Evolutionary conservation across 2,888 invertebrate genomes (phyloP), one percentile per base, ranked within the genome.

Genomic region (Tachystola acroxantha): DNA sequence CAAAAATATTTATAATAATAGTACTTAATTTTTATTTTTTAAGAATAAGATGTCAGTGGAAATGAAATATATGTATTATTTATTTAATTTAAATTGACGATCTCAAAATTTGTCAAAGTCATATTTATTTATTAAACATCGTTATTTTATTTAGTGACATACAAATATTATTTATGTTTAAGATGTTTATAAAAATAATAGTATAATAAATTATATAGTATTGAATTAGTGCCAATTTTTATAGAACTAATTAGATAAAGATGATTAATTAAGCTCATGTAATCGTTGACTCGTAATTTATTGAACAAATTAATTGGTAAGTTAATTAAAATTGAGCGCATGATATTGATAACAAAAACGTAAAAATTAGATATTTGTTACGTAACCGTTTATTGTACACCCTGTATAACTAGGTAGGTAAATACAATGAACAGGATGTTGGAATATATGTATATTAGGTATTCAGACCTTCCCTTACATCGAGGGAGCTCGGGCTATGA

Each of bases 171-270:
- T 10, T 27, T 10, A 27, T 27, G 16, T 16, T 16, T 6, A n/a
- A n/a, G n/a, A n/a, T n/a, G n/a, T n/a, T n/a, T n/a, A n/a, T n/a
- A n/a, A n/a, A 2, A 25, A 3, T 27, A 11, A 27, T 27, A 26
- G 9, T n/a, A 22, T 22, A 10, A 26, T 10, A 26, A 24, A 5
- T 10, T 3, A 26, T 43, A 45, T 47, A n/a, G 27, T 27, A 11
- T 46, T 46, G 39, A 28, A 27, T 37, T 48, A 48, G 52, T 53
- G 52, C 52, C 52, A 50, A 53, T 39, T 45, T 46, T 48, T 48
- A 35, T 42, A 47, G 9, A 26, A 32, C 14, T 37, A 32, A 24
- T 13, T 24, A 10, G 9, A 24, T 26, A 20, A 20, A 29, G 14
- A 6, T 3, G 3, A 27, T 4, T 27, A 10, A 12, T 27, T 10